These are phyloP conservation scores for Diplosoma virens DNA, from an alignment of 23 tunicate species.

Conservation along the genomic window DNA sequence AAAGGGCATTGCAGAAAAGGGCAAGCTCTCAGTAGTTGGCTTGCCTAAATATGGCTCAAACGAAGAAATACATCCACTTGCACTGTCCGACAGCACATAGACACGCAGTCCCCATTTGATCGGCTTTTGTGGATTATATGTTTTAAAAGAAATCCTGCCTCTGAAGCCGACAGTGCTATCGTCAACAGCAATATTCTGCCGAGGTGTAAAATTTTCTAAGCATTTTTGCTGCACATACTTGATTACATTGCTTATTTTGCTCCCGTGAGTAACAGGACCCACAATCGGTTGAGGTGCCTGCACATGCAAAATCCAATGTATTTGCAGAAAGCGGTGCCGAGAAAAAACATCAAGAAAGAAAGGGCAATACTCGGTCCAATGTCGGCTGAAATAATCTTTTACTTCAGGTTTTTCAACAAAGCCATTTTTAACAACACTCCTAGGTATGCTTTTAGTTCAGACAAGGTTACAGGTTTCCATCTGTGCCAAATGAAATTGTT, in stretches of 20 bases:
- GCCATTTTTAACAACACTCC: too few relatives aligned
- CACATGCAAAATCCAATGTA: conserved; percentile 24
- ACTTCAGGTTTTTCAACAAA: too few relatives aligned
- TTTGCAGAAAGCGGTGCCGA: background rate
- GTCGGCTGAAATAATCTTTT: conserved; percentile 14
- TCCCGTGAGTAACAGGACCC: conserved; percentile 5
- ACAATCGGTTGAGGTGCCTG: conserved; percentile 7
- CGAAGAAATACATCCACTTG: too few relatives aligned
- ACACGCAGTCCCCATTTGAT: too few relatives aligned
- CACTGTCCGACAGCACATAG: too few relatives aligned
- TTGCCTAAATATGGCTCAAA: too few relatives aligned
- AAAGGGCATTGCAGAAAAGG: background rate
- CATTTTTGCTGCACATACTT: conserved; percentile 5
- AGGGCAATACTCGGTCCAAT: conserved; percentile 17
- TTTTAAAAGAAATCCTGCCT: conserved; percentile 21
- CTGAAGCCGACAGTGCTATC: conserved; percentile 21
- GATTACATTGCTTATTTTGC: conserved; percentile 12
- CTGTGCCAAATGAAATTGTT: too few relatives aligned
- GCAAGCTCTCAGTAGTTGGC: background rate
- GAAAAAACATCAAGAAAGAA: conserved; percentile 23
- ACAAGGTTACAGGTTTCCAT: too few relatives aligned
- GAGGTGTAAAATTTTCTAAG: background rate
- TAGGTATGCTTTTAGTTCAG: too few relatives aligned
- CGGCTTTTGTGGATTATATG: too few relatives aligned
- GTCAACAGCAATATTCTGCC: conserved; percentile 14